phyloP scores from a whole-genome alignment of 2,888 invertebrate species.

The Ochropacha duplaris region DNA sequence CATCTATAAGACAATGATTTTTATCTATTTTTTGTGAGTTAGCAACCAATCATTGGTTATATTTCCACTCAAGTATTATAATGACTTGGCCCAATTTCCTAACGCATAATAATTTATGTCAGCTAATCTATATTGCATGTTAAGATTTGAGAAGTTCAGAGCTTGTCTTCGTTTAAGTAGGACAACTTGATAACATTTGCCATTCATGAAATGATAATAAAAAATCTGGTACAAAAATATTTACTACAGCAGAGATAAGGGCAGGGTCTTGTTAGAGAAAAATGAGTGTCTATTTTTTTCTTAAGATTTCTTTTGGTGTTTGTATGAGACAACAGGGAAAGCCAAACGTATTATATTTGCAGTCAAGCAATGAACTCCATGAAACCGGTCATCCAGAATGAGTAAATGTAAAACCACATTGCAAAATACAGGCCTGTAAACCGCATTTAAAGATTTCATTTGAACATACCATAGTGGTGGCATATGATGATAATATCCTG shows the following conservation, averaged over 20 bases:
- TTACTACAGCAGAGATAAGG: slow-evolving; percentile 1
- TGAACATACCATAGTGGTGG: background rate
- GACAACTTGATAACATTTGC: slow-evolving; percentile 12
- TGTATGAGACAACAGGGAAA: background rate
- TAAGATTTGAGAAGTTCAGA: slow-evolving; percentile 14
- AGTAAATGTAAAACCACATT: background rate
- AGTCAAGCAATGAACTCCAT: too few relatives aligned
- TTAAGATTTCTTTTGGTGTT: too few relatives aligned
- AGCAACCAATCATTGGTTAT: background rate
- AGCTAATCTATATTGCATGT: slow-evolving; percentile 33
- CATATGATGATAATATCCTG: background rate
- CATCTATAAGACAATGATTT: background rate
- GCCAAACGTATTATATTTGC: background rate
- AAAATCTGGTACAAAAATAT: slow-evolving; percentile 13
- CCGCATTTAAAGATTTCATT: slow-evolving; percentile 7
- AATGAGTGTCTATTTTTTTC: background rate
- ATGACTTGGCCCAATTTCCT: slow-evolving; percentile 22
- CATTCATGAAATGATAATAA: slow-evolving; percentile 12
- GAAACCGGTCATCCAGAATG: background rate
- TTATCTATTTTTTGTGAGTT: background rate
- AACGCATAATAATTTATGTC: slow-evolving; percentile 30
- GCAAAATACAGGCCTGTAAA: background rate
- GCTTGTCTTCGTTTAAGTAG: background rate
- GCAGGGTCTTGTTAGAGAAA: background rate
- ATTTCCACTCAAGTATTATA: slow-evolving; percentile 6